Evolutionary conservation across 1,140 invertebrate species (phyloP).

Genomic region (Procambarus clarkii): DNA sequence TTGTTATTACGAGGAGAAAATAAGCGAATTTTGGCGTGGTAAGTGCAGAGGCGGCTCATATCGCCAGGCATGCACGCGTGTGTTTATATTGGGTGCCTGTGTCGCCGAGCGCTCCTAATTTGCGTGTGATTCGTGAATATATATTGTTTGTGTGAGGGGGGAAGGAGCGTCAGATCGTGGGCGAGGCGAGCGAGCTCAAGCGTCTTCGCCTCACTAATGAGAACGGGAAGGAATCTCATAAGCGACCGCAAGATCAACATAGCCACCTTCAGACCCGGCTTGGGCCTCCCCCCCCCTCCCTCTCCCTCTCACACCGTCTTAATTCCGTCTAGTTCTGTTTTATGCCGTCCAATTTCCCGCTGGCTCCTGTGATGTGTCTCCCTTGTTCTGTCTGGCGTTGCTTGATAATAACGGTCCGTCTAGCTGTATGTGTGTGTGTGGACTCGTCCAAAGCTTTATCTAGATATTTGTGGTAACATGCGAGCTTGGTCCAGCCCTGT

Average conservation of each 20-base stretch:
- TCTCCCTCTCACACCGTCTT: background rate
- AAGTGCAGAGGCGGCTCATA: no score
- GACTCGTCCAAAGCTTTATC: no score
- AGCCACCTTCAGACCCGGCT: background rate
- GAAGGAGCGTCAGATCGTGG: background rate
- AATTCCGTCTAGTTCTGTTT: background rate
- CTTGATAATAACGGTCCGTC: no score
- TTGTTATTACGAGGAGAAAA: background rate
- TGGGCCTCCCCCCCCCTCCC: background rate
- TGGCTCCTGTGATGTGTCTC: no score
- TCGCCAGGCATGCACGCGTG: background rate
- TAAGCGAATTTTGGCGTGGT: background rate
- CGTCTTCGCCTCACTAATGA: background rate
- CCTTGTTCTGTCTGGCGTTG: no score
- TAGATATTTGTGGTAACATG: no score
- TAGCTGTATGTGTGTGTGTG: no score
- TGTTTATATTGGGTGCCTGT: background rate
- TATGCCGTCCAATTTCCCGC: no score
- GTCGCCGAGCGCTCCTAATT: background rate
- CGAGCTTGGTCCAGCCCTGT: no score
- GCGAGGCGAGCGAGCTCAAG: background rate
- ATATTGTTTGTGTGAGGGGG: background rate
- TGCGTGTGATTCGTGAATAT: conserved; percentile 4
- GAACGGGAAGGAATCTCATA: background rate
- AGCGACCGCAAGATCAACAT: background rate